Conservation (phyloP, 2,113 vertebrate species). For the Laticauda colubrina region DNA sequence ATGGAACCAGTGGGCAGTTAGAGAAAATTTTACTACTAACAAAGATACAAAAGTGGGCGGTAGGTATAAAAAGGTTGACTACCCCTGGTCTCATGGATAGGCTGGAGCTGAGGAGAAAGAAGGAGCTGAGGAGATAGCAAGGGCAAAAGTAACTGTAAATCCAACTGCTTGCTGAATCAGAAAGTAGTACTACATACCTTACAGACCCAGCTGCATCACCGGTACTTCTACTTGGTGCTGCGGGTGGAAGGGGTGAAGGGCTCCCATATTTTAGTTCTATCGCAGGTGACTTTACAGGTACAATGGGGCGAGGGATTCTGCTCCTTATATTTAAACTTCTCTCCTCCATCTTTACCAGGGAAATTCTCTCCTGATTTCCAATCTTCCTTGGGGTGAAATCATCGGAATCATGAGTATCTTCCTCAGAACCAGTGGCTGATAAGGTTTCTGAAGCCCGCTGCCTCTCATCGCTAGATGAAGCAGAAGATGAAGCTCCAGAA, state of each 20-base stretch:
- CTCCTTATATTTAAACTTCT: slow-evolving; percentile 70
- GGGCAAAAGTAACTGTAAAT: not conserved
- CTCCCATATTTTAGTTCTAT: slow-evolving; percentile 33
- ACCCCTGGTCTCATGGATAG: not conserved
- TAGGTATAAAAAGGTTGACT: too few species aligned
- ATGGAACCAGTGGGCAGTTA: too few species aligned
- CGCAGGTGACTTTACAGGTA: slow-evolving; percentile 61
- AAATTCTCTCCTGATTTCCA: slow-evolving; percentile 53
- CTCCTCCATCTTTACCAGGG: slow-evolving; percentile 62
- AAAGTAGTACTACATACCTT: slow-evolving; percentile 70
- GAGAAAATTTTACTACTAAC: too few species aligned
- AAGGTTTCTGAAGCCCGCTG: slow-evolving; percentile 80
- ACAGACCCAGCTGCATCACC: slow-evolving; percentile 60
- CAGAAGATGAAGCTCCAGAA: slow-evolving; percentile 82
- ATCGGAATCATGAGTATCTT: slow-evolving; percentile 83
- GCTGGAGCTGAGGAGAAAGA: not conserved
- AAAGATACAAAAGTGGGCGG: too few species aligned
- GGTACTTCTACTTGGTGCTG: slow-evolving; percentile 46
- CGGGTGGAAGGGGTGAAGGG: not conserved
- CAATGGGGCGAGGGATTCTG: slow-evolving; percentile 85
- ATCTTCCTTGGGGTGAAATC: slow-evolving; percentile 73
- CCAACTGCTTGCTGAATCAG: not conserved
- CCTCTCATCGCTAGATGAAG: slow-evolving; percentile 85
- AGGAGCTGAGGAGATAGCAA: not conserved
- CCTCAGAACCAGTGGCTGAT: slow-evolving; percentile 87